Evolutionary conservation across 2,113 vertebrate species (phyloP), one percentile per base, ranked within the genome.

Genomic region (Notothenia rossii): DNA sequence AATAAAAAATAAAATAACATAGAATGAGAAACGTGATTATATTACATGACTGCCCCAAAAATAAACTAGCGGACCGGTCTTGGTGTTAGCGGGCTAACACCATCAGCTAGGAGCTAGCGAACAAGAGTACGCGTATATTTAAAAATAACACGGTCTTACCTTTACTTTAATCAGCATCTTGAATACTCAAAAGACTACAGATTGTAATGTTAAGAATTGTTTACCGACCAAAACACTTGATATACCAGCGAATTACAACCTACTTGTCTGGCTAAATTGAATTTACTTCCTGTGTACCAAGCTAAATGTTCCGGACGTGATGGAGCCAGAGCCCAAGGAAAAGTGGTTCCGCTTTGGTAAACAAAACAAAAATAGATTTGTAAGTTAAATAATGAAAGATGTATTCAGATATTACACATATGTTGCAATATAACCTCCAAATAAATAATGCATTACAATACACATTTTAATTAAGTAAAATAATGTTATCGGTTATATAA

Each of bases 111-210:
- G 18, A 54, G 29, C 12, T 12, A 33, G 20, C 40, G 49, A 13
- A 55, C 4, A 66, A 22, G 6, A 0, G 2, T 0, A 2, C 2
- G 2, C 12, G 4, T 1, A 3, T 0, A 63, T 17, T 40, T 40
- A 7, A 2, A 25, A 51, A 48, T 2, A 0, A 8, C 36, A 40
- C 7, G 5, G 0, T 25, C 91, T 93, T 87, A 95, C 95, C 95
- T 95, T 95, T 0, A 95, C 95, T 91, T 95, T 95, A 72, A 95
- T 95, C 90, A 95, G 80, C 95, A 95, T 95, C 53, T 72, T 95
- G 83, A 82, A 65, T 51, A 11, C 50, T 49, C 13, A 46, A 53
- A 82, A 50, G 13, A 51, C 5, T 33, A 63, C 45, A 46, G 69
- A 4, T 59, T 33, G 0, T 43, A 22, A 55, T 25, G 1, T 58